Conservation (phyloP, 1,140 invertebrate species). For the Mylabris phalerata region DNA sequence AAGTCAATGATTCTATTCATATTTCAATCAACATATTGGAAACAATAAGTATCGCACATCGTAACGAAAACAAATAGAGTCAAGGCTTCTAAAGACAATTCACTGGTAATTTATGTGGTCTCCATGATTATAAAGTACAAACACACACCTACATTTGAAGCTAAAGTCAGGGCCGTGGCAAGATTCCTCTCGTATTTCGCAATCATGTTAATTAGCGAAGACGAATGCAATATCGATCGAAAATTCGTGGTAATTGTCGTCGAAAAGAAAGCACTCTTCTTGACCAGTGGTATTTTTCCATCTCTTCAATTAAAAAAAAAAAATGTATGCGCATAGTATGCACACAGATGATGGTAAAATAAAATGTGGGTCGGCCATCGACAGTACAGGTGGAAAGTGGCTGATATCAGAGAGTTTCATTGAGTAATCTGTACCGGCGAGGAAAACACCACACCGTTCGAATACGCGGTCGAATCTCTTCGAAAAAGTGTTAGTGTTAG, state of each 20-base stretch:
- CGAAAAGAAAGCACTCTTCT: conserved; percentile 8
- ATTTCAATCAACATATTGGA: too few species aligned
- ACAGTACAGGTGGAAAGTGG: conserved; percentile 21
- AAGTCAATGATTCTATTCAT: too few species aligned
- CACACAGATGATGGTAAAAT: background rate
- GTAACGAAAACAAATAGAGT: too few species aligned
- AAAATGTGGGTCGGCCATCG: conserved; percentile 17
- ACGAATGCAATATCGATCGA: background rate
- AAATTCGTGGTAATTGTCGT: too few species aligned
- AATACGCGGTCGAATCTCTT: background rate
- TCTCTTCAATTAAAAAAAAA: too few species aligned
- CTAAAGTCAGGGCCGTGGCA: too few species aligned
- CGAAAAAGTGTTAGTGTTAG: conserved; percentile 2
- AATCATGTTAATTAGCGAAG: background rate
- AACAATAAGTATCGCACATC: too few species aligned
- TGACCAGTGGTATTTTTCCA: background rate
- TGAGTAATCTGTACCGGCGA: conserved; percentile 19
- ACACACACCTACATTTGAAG: too few species aligned
- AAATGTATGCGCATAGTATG: too few species aligned
- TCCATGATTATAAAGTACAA: too few species aligned
- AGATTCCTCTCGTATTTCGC: background rate
- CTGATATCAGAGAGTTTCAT: conserved; percentile 20
- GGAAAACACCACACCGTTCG: conserved; percentile 11
- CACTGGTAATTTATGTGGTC: too few species aligned
- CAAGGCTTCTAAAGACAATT: too few species aligned